phyloP scores from a whole-genome alignment of 2,797 vertebrate species.

The Hoplostethus atlanticus region DNA sequence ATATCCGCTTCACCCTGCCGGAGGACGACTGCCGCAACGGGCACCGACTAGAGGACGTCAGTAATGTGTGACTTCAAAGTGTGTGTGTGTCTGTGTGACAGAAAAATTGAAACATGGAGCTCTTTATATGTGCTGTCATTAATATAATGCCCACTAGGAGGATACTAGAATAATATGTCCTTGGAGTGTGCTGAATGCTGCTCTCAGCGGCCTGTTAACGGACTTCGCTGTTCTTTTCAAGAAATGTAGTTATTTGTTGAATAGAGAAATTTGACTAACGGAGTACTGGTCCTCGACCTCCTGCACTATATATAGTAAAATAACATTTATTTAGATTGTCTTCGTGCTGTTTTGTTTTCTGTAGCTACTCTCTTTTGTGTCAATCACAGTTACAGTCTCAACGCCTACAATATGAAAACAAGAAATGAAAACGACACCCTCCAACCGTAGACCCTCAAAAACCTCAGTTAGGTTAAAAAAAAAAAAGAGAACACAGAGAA shows the following conservation, averaged over 20 bases:
- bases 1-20: conserved; percentile 69
- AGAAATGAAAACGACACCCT: too few species aligned
- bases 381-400: too few species aligned
- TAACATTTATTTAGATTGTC: conserved; percentile 11
- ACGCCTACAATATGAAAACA: too few species aligned
- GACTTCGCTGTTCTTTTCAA: not conserved
- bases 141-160: too few species aligned
- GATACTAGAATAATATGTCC: conserved; percentile 36
- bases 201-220: not conserved
- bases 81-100: not conserved
- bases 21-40: conserved; percentile 44
- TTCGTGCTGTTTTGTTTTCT: conserved; percentile 4
- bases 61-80: conserved; percentile 64
- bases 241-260: conserved; percentile 3
- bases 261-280: not conserved
- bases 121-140: too few species aligned
- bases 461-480: too few species aligned
- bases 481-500: too few species aligned
- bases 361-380: not conserved
- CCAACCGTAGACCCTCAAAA: too few species aligned
- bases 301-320: conserved; percentile 29
- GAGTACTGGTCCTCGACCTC: not conserved
- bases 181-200: conserved; percentile 19
- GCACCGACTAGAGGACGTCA: conserved; percentile 60
- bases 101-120: too few species aligned